Evolutionary conservation across 1,140 invertebrate genomes (phyloP).

Genomic region (Leptonema lineaticorne): DNA sequence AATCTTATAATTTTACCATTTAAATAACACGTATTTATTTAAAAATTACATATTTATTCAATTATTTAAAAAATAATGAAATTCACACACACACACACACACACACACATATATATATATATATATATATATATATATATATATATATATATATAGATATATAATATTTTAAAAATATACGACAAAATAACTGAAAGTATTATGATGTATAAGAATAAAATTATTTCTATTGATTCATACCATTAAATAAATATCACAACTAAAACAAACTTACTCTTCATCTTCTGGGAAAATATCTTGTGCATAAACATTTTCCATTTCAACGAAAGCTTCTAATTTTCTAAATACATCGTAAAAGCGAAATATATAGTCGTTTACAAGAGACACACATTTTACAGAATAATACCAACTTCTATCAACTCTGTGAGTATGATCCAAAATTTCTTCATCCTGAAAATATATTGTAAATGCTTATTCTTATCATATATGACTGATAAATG

Average conservation of each 20-base stretch:
- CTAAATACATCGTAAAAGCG: slow-evolving; percentile 77
- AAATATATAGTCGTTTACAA: slow-evolving; percentile 68
- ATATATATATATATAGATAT: too few species aligned
- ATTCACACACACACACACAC: too few species aligned
- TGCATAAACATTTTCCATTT: slow-evolving; percentile 64
- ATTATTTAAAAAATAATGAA: too few species aligned
- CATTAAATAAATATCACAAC: too few species aligned
- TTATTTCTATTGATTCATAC: too few species aligned
- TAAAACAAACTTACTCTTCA: slow-evolving; percentile 54
- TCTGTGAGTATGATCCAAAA: slow-evolving; percentile 80
- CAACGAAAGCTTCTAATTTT: slow-evolving; percentile 52
- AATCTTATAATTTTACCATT: background rate
- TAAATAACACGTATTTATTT: too few species aligned
- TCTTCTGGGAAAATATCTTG: slow-evolving; percentile 65
- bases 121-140: too few species aligned
- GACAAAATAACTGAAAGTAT: too few species aligned
- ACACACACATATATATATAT: too few species aligned
- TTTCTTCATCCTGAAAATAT: slow-evolving; percentile 58
- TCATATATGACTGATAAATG: background rate
- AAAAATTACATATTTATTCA: too few species aligned
- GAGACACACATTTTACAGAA: slow-evolving; percentile 72
- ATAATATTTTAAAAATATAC: too few species aligned
- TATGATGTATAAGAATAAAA: too few species aligned
- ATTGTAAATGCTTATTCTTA: slow-evolving; percentile 13
- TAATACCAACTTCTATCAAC: slow-evolving; percentile 75